Conservation (phyloP, 2,888 invertebrate species). For the Agriopis aurantiaria region DNA sequence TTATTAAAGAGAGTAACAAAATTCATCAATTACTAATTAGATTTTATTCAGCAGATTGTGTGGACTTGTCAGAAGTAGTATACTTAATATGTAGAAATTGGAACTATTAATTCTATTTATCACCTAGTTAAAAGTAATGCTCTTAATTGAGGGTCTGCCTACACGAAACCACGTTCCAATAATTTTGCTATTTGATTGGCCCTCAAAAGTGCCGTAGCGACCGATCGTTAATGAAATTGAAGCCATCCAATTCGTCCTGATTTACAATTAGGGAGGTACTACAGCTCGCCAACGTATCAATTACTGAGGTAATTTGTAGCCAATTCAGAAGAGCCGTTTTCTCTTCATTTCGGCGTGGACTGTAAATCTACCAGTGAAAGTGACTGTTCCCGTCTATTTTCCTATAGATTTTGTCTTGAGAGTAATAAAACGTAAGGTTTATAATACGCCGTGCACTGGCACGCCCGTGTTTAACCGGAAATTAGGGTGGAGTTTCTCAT, state of each 20-base stretch:
- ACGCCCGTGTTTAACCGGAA: not conserved
- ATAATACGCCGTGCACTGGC: not conserved
- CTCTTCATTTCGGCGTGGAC: slow-evolving; percentile 45
- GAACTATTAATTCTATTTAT: not conserved
- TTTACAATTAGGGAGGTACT: slow-evolving; percentile 44
- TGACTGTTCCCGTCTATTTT: slow-evolving; percentile 30
- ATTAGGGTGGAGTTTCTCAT: not conserved
- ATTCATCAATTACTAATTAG: no score
- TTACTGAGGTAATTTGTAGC: slow-evolving; percentile 45
- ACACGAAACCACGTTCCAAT: slow-evolving; percentile 25
- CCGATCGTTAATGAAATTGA: slow-evolving; percentile 43
- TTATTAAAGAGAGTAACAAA: no score
- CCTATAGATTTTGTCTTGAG: slow-evolving; percentile 27
- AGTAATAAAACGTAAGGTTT: slow-evolving; percentile 10
- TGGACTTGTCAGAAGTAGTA: not conserved
- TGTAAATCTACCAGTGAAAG: slow-evolving; percentile 36
- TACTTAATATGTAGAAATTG: no score
- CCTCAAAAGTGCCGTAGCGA: slow-evolving; percentile 26
- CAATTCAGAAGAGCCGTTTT: slow-evolving; percentile 47
- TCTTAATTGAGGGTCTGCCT: not conserved
- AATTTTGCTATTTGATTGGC: slow-evolving; percentile 36
- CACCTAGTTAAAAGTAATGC: not conserved
- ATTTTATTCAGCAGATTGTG: no score
- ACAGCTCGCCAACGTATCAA: slow-evolving; percentile 45
- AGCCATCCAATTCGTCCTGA: slow-evolving; percentile 42